Evolutionary conservation across 2,888 invertebrate genomes (phyloP).

Genomic region (Drosophila gaucha): DNA sequence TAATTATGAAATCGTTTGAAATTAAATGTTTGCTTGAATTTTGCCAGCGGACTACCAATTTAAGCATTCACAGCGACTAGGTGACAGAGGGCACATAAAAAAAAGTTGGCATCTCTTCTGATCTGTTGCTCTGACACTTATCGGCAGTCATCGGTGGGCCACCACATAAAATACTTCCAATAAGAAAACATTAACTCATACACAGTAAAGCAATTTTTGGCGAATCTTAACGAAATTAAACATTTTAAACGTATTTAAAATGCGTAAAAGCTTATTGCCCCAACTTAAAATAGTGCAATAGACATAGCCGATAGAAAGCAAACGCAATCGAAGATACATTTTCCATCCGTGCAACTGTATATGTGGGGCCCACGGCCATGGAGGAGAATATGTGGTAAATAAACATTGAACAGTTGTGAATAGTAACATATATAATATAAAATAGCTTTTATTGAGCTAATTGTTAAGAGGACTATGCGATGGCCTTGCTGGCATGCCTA

Average conservation of each 20-base stretch:
- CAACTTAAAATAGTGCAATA: slow-evolving; percentile 33
- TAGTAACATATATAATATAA: slow-evolving; percentile 25
- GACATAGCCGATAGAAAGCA: slow-evolving; percentile 1
- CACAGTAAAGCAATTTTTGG: slow-evolving; percentile 44
- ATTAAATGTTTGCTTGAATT: slow-evolving; percentile 52
- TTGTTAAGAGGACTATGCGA: slow-evolving; percentile 27
- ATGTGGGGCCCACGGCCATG: slow-evolving; percentile 62
- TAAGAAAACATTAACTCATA: slow-evolving; percentile 54
- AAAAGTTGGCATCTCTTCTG: slow-evolving; percentile 31
- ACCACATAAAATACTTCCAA: slow-evolving; percentile 33
- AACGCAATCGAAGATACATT: slow-evolving; percentile 15
- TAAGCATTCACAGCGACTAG: slow-evolving; percentile 36
- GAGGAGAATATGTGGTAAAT: slow-evolving; percentile 84
- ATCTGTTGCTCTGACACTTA: slow-evolving; percentile 10
- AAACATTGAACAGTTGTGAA: slow-evolving; percentile 32
- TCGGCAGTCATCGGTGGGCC: slow-evolving; percentile 32
- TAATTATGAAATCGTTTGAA: slow-evolving; percentile 41
- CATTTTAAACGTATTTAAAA: slow-evolving; percentile 38
- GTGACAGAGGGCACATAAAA: not conserved
- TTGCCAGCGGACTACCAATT: slow-evolving; percentile 48
- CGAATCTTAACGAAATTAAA: slow-evolving; percentile 35
- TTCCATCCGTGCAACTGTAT: slow-evolving; percentile 28
- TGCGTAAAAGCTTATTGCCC: slow-evolving; percentile 26
- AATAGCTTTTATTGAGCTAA: slow-evolving; percentile 24
- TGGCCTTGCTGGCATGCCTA: slow-evolving; percentile 46